Base-by-base conservation (phyloP, 2,797 vertebrate genomes). In the Falco naumanni region DNA sequence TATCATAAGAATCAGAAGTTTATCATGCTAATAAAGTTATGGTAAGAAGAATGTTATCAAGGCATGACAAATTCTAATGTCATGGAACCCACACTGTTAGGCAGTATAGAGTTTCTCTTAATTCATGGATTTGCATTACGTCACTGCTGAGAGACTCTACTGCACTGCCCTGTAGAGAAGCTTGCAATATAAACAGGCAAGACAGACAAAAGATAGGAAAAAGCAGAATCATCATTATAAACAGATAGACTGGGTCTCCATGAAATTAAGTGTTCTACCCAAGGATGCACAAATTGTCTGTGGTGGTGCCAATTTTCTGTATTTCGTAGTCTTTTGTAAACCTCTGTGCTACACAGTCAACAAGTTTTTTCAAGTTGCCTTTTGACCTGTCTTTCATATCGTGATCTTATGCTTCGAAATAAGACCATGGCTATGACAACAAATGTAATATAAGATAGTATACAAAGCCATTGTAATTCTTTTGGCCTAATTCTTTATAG, bases 391-490 rank as follows among this genome's bases (percentile, higher is more conserved):
- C 77, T 95, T 95, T 87, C 66, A 57, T 81, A 57, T 66, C 4
- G 3, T 70, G n/a, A 72, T 95, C 72, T 95, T 69, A 64, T 84
- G 57, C 65, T 88, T 95, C 9, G 5, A 93, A 91, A 81, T 89
- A 96, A 96, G 65, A 75, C 48, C 56, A 51, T 78, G 84, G 89
- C 81, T 93, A 95, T 57, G 93, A 91, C 48, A 93, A 69, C 48
- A 95, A 94, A 93, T 31, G 48, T 60, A 91, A 95, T 96, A 95
- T 87, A 87, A 87, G 89, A 85, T 37, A 89, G 45, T 41, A n/a
- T 70, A 74, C 51, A 78, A 50, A 87, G 65, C 16, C 28, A 41
- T 64, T 89, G 37, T 25, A 41, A 39, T 60, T 85, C 75, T 91
- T 85, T 81, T 72, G 74, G 86, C 94, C 82, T 93, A 94, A 83